Base-by-base conservation (phyloP, 1,140 invertebrate species). In the Dolichoris vasculosae region DNA sequence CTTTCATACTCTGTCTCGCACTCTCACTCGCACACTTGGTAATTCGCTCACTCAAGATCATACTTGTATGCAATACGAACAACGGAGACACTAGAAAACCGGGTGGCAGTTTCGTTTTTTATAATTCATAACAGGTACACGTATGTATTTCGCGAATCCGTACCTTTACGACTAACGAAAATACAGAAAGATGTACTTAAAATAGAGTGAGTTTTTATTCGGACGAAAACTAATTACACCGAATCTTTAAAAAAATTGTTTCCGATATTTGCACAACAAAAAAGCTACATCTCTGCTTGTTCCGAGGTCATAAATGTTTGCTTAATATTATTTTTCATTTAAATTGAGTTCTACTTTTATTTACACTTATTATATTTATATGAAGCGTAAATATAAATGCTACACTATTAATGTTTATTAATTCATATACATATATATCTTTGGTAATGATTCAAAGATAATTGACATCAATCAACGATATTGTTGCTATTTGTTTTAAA, bases 71-170 rank as follows among this genome's bases (percentile, higher is more conserved):
- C n/a, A 78, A 51, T 67, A 75, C 26, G 59, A 43, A 63, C 64
- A 30, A 32, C 51, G 38, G 59, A 26, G 63, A 59, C n/a, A 55
- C 75, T 86, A 48, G 75, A 55, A 83, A 51, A 23, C 81, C 23
- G 48, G 17, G 71, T 73, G 30, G 32, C 32, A 82, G 48, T 63
- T 38, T 81, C 64, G 26, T 46, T 43, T 6, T 48, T 35, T 51
- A 51, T 59, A 69, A 73, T 38, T 26, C 26, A n/a, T 71, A n/a
- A 30, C 69, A 73, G 38, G 15, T 73, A 71, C 15, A 23, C n/a
- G 20, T 6, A 11, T 71, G 1, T 40, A 40, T 40, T 71, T 38
- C 1, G 23, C 35, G 20, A 40, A 69, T 35, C 0, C 4, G n/a
- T 30, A 23, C n/a, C 11, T 64, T 30, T 4, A 64, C 6, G 6